Evolutionary conservation across 1,140 invertebrate species (phyloP), one percentile per base, ranked within the genome.

Genomic region (Battus philenor): DNA sequence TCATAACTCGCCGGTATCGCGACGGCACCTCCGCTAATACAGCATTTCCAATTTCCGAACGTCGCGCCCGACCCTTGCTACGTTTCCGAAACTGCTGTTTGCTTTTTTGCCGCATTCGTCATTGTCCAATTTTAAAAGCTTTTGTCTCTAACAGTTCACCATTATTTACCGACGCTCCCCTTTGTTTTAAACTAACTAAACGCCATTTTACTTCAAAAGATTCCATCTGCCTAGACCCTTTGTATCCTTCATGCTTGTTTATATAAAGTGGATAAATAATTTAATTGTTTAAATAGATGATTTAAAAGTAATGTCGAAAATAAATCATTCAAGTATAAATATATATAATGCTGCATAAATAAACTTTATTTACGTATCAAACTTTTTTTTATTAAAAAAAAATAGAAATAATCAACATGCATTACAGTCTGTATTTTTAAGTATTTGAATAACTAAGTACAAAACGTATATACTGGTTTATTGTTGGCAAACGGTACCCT

Each of bases 11-110:
- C 68, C 63, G 54, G 48, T 73, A 79, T 77, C 73, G 59, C 50
- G 64, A 59, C 65, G 47, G 41, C 52, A 57, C 59, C 54, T 60
- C 50, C 50, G 53, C 64, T 70, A 75, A 76, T 74, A 59, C 63
- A 66, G 51, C 61, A 54, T 69, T 79, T 75, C 68, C 75, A 79
- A 82, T 82, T 82, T 79, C 73, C 71, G 66, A 70, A 44, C 54
- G 50, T 56, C 62, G 47, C 44, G 44, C 44, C 44, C 47, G 47
- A 60, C 56, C 54, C 55, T 59, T 45, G 47, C 44, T 49, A 26
- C 45, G 49, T 45, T 54, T 50, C 48, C 54, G 54, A 59, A 68
- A 56, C 46, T 56, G 54, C 52, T 65, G 59, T 70, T 69, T 69
- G 56, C 56, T 70, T 76, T 80, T 80, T 78, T 70, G 62, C 60